phyloP scores from a whole-genome alignment of 1,140 invertebrate species.

The Zaprionus kolodkinae region DNA sequence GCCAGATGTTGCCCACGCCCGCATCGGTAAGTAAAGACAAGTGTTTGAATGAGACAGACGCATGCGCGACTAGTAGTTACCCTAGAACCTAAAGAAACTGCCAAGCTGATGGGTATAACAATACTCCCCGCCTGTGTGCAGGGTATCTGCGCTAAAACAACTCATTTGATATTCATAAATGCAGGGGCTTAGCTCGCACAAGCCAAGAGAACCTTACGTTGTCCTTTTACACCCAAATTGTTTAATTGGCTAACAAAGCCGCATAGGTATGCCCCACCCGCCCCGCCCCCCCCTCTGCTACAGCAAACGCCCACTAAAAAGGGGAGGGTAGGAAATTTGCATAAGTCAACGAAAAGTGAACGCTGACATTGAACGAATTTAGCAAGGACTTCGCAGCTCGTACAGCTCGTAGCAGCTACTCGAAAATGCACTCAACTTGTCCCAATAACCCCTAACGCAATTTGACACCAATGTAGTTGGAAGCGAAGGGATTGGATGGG shows the following conservation, averaged over 20 bases:
- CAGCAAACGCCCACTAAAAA: constrained; percentile 20
- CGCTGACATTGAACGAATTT: constrained; percentile 77
- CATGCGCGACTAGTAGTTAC: constrained; percentile 6
- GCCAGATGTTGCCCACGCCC: constrained; percentile 62
- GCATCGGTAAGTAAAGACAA: constrained; percentile 72
- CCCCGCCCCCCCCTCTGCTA: neutral
- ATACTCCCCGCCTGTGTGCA: neutral
- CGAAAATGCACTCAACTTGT: constrained; percentile 70
- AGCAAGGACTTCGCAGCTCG: constrained; percentile 44
- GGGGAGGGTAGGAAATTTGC: constrained; percentile 50
- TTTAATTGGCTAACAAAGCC: constrained; percentile 77
- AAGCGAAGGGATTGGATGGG: too few species aligned
- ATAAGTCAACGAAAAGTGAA: constrained; percentile 71
- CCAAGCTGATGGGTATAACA: neutral
- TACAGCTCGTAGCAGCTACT: constrained; percentile 35
- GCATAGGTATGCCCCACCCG: constrained; percentile 18
- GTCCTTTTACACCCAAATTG: constrained; percentile 72
- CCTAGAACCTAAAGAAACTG: neutral
- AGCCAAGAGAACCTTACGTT: constrained; percentile 43
- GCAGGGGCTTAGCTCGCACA: constrained; percentile 56
- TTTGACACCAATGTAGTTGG: constrained; percentile 55
- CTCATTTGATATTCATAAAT: constrained; percentile 81
- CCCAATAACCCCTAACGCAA: constrained; percentile 63
- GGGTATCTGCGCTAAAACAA: constrained; percentile 34
- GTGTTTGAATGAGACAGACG: neutral